Evolutionary conservation across 2,113 vertebrate species (phyloP).

Genomic region (Polypterus senegalus): DNA sequence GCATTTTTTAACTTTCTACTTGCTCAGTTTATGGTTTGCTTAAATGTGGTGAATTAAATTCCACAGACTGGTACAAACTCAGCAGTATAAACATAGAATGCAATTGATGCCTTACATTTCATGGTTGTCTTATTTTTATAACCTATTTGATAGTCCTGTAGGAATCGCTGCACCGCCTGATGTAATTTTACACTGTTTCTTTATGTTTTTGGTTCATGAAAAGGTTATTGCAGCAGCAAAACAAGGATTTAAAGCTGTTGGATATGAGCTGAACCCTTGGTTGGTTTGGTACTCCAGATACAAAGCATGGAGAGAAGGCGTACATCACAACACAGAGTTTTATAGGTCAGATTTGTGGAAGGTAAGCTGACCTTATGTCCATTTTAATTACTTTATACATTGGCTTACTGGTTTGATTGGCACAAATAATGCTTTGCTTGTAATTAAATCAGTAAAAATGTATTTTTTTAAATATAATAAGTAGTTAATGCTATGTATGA

Average conservation of each 20-base stretch:
- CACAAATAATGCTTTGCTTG: not conserved
- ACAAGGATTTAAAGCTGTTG: conserved; percentile 69
- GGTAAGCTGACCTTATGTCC: conserved; percentile 40
- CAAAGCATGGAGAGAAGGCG: conserved; percentile 73
- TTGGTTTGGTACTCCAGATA: conserved; percentile 87
- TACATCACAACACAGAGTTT: conserved; percentile 63
- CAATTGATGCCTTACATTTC: too few species aligned
- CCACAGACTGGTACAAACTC: too few species aligned
- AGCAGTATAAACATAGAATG: too few species aligned
- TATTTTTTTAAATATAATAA: not conserved
- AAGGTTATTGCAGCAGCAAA: conserved; percentile 92
- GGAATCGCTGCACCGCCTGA: not conserved
- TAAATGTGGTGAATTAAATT: too few species aligned
- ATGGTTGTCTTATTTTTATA: too few species aligned
- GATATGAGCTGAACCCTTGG: conserved; percentile 93
- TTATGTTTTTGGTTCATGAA: not conserved
- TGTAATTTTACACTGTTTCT: not conserved
- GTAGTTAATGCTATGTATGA: not conserved
- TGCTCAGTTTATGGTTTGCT: too few species aligned
- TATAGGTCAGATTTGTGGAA: conserved; percentile 88
- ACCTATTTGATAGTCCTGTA: not conserved
- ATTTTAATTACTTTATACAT: not conserved
- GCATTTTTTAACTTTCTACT: too few species aligned
- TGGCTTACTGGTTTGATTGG: not conserved
- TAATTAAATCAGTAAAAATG: not conserved